Evolutionary conservation across 2,113 vertebrate species (phyloP), one percentile per base, ranked within the genome.

Genomic region (Andinoacara biseriatus): DNA sequence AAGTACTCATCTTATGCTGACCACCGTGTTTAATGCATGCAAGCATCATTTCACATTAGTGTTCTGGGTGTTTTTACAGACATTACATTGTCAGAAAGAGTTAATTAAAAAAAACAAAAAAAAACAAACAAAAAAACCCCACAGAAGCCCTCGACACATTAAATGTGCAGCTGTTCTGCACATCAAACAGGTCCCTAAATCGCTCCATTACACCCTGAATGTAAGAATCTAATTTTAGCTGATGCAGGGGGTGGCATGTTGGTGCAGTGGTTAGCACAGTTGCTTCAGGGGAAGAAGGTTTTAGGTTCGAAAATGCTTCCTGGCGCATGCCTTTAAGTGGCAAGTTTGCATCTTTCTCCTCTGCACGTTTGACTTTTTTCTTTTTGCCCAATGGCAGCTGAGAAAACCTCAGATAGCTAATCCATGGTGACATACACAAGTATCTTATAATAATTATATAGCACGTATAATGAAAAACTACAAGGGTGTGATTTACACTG

Each of bases 11-110:
- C 46, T 72, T 52, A 72, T 9, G 67, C 67, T 58, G 56, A 63
- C 38, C 76, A 63, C 31, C 35, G 26, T 63, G 17, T 54, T 58
- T 76, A 7, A 22, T 49, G 9, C 56, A 76, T 40, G 29, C 24
- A 59, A 40, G 54, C 58, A 69, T 58, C 65, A 38, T 67, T 88
- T 84, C 15, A 67, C 18, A 40, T 67, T 14, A 9, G 33, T 62
- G 54, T 63, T 60, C 17, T 11, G 2, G 11, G 7, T 56, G 62
- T 17, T 63, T 20, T 62, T 26, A 29, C 26, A 77, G 22, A 35
- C 31, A 75, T 14, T 22, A 29, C 26, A 59, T n/a, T 24, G 24
- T 31, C 20, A 24, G 54, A 10, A 20, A 60, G 60, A 61, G 17
- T 69, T 35, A 35, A n/a, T 26, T n/a, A 60, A 65, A n/a, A 38